Base-by-base conservation (phyloP, 1,140 invertebrate genomes). In the Drosophila bocki region DNA sequence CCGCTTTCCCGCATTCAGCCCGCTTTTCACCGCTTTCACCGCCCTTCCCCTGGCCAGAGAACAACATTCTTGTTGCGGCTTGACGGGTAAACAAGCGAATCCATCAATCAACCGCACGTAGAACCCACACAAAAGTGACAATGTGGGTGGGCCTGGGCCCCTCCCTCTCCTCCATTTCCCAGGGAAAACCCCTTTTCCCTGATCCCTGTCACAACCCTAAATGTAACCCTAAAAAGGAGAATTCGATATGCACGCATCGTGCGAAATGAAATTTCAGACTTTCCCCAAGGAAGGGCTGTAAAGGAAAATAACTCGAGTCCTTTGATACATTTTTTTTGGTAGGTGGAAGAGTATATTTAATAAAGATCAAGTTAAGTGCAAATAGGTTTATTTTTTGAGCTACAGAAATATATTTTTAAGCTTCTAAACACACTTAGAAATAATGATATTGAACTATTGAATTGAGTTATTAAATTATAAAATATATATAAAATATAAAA, bases 21-120 rank as follows among this genome's bases (percentile, higher is more conserved):
- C n/a, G 45, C 45, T 50, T 51, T 47, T n/a, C 17, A 9, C 57
- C 32, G 50, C 33, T 39, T 51, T 6, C 26, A 29, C 26, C 26
- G 26, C 26, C 26, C 26, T 17, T 29, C 15, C 12, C n/a, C 22
- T 5, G 26, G 29, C 47, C 67, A 15, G 17, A 37, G 32, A 67
- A 67, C 29, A 58, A 54, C 71, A 58, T 67, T 51, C 82, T 69
- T 86, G 83, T 86, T 76, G 76, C 75, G 69, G 84, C 53, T 65
- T 80, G 80, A 84, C 68, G 80, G 80, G 84, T 71, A 87, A 87
- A 87, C 80, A 88, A 80, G 84, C 71, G 77, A 88, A 87, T 88
- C 77, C 84, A 87, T 87, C 84, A 87, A 87, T 87, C 83, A 87
- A 80, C 65, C 78, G 79, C 80, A 83, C 80, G 70, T 79, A 83